These are phyloP conservation scores for Eptatretus atami DNA, from an alignment of 2,797 vertebrate genomes.

Conservation along the genomic window DNA sequence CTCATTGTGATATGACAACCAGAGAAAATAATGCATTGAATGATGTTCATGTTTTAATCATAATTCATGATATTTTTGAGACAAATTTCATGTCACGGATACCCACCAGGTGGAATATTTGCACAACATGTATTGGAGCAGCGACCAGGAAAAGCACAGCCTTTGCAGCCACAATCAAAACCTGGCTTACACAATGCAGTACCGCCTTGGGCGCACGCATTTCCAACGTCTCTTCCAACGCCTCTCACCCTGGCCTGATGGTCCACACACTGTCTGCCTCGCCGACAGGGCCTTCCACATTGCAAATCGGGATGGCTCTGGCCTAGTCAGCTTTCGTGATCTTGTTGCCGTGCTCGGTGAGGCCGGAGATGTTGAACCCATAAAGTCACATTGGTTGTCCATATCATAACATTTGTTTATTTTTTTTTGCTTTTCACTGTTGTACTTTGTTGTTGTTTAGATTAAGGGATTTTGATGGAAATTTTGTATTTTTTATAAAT, in stretches of 20 bases:
- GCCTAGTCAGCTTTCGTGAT: conserved; percentile 78
- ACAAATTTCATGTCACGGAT: not conserved
- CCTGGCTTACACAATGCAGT: conserved; percentile 85
- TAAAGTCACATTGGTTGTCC: too few species aligned
- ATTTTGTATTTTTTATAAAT: too few species aligned
- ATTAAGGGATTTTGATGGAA: too few species aligned
- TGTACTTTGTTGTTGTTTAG: too few species aligned
- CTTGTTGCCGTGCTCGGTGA: conserved; percentile 60
- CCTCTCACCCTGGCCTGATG: conserved; percentile 72
- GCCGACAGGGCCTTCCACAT: conserved; percentile 49
- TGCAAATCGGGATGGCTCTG: conserved; percentile 51
- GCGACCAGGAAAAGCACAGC: conserved; percentile 39
- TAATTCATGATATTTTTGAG: not conserved
- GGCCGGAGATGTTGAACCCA: conserved; percentile 8
- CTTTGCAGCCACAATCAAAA: conserved; percentile 69
- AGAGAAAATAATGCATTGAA: not conserved
- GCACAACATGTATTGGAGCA: conserved; percentile 88
- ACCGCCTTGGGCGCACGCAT: conserved; percentile 77
- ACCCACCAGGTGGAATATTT: conserved; percentile 50
- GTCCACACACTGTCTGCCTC: conserved; percentile 39
- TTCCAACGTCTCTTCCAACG: conserved; percentile 63
- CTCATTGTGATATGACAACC: too few species aligned
- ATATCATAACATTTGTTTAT: too few species aligned
- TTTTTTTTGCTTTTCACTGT: too few species aligned
- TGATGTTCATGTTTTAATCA: not conserved